phyloP scores from a whole-genome alignment of 2,797 vertebrate genomes.

The Spinus olivaceus region DNA sequence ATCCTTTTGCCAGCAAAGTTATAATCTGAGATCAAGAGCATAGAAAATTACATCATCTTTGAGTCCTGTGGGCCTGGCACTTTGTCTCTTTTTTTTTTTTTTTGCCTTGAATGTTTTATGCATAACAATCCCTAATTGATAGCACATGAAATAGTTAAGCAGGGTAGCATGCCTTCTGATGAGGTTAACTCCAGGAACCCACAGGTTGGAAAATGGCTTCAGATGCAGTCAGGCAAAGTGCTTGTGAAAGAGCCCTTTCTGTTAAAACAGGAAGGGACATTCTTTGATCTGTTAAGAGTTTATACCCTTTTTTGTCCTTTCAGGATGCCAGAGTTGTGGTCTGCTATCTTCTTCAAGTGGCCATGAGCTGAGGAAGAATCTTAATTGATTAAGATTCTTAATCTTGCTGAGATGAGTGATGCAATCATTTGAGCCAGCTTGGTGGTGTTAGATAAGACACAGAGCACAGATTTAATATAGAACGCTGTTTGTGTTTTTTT shows the following conservation, averaged over 20 bases:
- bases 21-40: background rate
- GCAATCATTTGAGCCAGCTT: background rate
- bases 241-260: background rate
- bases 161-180: background rate
- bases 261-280: background rate
- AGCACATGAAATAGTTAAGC: background rate
- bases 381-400: background rate
- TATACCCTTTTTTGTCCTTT: background rate
- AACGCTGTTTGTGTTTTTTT: background rate
- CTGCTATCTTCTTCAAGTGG: background rate
- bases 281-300: background rate
- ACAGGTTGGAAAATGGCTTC: background rate
- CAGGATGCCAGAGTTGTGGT: background rate
- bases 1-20: background rate
- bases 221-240: background rate
- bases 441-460: background rate
- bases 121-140: background rate
- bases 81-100: background rate
- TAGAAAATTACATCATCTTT: background rate
- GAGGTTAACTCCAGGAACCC: background rate
- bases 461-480: background rate
- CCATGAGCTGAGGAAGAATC: background rate
- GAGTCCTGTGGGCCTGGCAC: background rate
- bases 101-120: background rate
- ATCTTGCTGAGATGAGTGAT: background rate